Base-by-base conservation (phyloP, 2,113 vertebrate species). In the Thymallus thymallus region DNA sequence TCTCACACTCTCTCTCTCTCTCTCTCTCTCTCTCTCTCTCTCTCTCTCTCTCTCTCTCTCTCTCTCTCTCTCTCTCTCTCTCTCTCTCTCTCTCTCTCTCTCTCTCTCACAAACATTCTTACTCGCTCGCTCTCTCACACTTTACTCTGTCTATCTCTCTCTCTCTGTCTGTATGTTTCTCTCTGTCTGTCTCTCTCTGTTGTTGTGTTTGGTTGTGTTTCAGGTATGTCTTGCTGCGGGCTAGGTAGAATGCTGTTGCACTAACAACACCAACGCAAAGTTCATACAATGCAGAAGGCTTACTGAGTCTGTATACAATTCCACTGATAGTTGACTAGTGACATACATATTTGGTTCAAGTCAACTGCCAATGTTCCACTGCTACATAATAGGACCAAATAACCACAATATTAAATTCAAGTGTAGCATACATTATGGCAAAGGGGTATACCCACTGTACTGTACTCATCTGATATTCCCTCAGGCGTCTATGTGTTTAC, bases 201-300 rank as follows among this genome's bases (percentile, higher is more conserved):
- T 23, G 29, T 29, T 72, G 69, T 23, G 14, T 51, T 69, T 26
- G 30, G 35, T 63, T 73, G 26, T 16, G 26, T 46, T 61, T 63
- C 24, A 73, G 23, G 32, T 65, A 64, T 73, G 48, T 22, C 41
- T 64, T 32, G 14, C 72, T 18, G 23, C 35, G 5, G 32, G 58
- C 51, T 41, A 69, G 56, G 68, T 61, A 45, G 26, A 75, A 68
- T 68, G n/a, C 55, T 66, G n/a, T 61, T 14, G 30, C 45, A n/a
- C 41, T 18, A 56, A 55, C 46, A 55, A 56, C 26, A 41, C 35
- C 35, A 56, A 55, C 22, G 24, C 60, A 35, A 51, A 64, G 4
- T 45, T 55, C 72, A 65, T 41, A 16, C 5, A 32, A 46, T 3
- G 41, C 10, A 23, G 24, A 30, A 51, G 30, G 13, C 22, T 10